Base-by-base conservation (phyloP, 2,888 invertebrate species). In the Epicampocera succincta region DNA sequence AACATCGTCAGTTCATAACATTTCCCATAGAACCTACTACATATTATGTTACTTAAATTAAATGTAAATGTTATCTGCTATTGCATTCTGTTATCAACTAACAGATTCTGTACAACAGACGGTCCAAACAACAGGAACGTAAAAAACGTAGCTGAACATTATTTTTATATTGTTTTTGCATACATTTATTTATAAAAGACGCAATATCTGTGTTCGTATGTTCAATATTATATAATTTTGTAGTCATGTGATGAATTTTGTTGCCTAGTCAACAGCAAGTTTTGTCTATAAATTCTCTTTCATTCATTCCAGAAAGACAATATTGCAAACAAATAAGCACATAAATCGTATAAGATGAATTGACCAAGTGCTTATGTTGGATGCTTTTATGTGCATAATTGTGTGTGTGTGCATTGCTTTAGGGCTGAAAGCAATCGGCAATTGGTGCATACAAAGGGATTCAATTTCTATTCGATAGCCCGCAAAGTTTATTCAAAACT, bases 261-360 rank as follows among this genome's bases (percentile, higher is more conserved):
- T 72, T 79, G 79, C 72, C 79, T 83, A 75, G 79, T 79, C 79
- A 68, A 72, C 46, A 78, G 21, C 73, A 82, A 46, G 65, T 75
- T 66, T 79, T 60, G 46, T 75, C 50, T 56, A 75, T 83, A 79
- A 75, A 75, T 83, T 75, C 46, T 74, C 38, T 52, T 11, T 13
- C 54, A 33, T 33, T 33, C 33, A 33, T 33, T n/a, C n/a, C 15
- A 4, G 12, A 25, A 68, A 48, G 61, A 74, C 61, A 74, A 80
- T 69, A 74, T 63, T 68, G 75, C 69, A 56, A 48, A 56, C 74
- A 68, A 68, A 61, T 68, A 52, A 72, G 52, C 42, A 65, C 42
- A 72, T 72, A 72, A 78, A 72, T 78, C 58, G 66, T 78, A 29
- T 58, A 52, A 66, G 38, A 78, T 72, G 58, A 66, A 72, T 78